Conservation (phyloP, 2,888 invertebrate genomes). For the Clitarchus hookeri region DNA sequence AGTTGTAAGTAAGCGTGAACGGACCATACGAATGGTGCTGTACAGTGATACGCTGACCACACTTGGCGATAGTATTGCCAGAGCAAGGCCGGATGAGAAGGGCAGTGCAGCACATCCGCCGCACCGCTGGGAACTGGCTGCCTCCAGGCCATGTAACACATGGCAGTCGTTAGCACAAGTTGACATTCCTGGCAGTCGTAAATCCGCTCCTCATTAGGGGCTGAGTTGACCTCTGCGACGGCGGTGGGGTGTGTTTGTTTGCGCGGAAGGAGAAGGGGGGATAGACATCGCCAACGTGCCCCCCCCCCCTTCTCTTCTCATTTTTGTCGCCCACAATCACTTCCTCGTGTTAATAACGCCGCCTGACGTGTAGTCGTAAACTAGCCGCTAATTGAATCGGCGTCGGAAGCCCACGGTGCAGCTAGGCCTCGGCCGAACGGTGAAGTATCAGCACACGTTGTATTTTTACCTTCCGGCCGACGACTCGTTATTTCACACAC, state of each 20-base stretch:
- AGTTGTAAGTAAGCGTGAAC: too few relatives aligned
- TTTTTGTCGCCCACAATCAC: background rate
- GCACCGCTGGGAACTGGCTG: too few relatives aligned
- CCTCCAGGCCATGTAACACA: conserved; percentile 19
- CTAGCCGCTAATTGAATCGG: background rate
- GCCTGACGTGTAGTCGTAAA: background rate
- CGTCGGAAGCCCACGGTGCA: background rate
- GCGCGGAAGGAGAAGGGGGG: background rate
- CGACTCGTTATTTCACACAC: too few relatives aligned
- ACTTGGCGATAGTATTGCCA: too few relatives aligned
- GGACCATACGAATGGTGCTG: too few relatives aligned
- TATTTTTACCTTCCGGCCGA: too few relatives aligned
- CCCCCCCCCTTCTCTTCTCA: background rate
- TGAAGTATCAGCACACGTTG: too few relatives aligned
- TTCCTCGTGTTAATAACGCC: conserved; percentile 1
- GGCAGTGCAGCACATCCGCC: too few relatives aligned
- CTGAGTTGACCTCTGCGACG: conserved; percentile 27
- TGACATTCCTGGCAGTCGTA: conserved; percentile 30
- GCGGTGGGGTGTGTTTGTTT: background rate
- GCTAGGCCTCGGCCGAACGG: too few relatives aligned
- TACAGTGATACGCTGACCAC: too few relatives aligned
- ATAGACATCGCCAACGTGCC: background rate
- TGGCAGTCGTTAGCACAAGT: conserved; percentile 36
- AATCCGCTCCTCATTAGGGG: conserved; percentile 35
- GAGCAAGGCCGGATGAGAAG: too few relatives aligned